Evolutionary conservation across 2,113 vertebrate species (phyloP).

Genomic region (Apus apus): DNA sequence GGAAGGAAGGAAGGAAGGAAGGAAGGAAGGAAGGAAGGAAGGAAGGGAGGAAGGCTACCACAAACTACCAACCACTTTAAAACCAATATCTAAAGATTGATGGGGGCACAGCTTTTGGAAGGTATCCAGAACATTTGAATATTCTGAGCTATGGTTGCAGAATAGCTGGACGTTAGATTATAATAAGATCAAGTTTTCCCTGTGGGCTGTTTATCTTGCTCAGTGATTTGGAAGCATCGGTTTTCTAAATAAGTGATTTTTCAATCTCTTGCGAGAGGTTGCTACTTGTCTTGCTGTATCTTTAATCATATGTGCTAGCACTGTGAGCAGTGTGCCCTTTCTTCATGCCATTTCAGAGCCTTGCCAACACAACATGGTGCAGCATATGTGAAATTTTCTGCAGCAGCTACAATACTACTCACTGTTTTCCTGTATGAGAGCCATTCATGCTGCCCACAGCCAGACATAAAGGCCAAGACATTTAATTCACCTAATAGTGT

Average conservation of each 20-base stretch:
- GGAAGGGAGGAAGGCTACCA: background rate
- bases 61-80: background rate
- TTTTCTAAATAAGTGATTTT: constrained; percentile 64
- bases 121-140: background rate
- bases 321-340: constrained; percentile 33
- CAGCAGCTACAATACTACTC: background rate
- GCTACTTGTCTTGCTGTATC: constrained; percentile 17
- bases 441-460: background rate
- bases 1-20: too few relatives aligned
- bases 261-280: constrained; percentile 14
- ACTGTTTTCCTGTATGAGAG: background rate
- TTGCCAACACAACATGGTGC: background rate
- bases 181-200: constrained; percentile 35
- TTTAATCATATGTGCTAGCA: constrained; percentile 29
- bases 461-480: background rate
- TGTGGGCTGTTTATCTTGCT: constrained; percentile 53
- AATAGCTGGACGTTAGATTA: background rate
- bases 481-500: background rate
- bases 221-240: constrained; percentile 44
- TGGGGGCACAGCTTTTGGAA: background rate
- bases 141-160: background rate
- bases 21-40: background rate
- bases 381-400: constrained; percentile 14
- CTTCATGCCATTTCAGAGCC: background rate
- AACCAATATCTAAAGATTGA: background rate